These are phyloP conservation scores for Mormyrops attenuatus DNA, from an alignment of 2,797 vertebrate species.

Conservation along the genomic window DNA sequence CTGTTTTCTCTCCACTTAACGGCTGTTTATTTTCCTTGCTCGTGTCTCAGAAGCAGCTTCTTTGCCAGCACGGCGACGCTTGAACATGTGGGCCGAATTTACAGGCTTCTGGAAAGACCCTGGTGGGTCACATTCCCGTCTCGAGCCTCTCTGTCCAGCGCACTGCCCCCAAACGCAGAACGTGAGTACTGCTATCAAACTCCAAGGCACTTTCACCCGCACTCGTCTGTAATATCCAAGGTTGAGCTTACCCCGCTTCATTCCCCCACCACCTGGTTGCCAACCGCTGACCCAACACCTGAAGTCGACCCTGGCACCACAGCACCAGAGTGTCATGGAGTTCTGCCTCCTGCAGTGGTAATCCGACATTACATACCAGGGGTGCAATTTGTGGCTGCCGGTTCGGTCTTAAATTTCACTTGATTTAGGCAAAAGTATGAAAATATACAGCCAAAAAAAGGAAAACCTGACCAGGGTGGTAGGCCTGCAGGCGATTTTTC, in stretches of 20 bases:
- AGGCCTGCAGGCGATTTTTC: background rate
- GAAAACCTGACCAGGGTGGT: background rate
- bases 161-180: background rate
- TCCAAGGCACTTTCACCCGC: no score
- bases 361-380: background rate
- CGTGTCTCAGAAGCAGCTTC: background rate
- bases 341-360: background rate
- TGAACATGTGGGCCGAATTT: background rate
- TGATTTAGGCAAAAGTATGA: background rate
- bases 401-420: background rate
- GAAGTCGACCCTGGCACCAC: background rate
- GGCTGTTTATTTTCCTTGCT: background rate
- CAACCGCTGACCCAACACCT: background rate
- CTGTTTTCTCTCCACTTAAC: background rate
- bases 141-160: background rate
- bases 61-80: background rate
- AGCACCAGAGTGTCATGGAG: background rate
- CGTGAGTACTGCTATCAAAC: background rate
- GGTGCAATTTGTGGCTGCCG: constrained; percentile 3
- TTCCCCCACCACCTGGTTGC: background rate
- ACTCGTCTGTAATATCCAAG: background rate
- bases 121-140: background rate
- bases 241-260: background rate
- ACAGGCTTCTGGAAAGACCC: background rate
- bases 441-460: constrained; percentile 1